Conservation (phyloP, 1,140 invertebrate species). For the Drosophila paulistorum region DNA sequence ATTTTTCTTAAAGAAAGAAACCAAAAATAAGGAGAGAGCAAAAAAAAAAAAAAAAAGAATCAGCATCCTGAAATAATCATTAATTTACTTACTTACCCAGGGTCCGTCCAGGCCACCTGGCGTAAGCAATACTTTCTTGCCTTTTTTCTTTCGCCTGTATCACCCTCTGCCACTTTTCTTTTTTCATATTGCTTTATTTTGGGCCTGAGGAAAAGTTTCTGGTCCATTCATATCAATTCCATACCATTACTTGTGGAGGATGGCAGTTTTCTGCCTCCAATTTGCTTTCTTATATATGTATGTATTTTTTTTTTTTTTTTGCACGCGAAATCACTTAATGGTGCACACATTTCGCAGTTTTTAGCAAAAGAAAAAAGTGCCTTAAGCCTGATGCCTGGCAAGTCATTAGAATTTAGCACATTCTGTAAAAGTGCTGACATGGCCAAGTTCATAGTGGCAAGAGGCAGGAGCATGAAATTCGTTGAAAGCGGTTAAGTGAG, state of each 20-base stretch:
- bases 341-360: slow-evolving; percentile 31
- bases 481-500: slow-evolving; percentile 8
- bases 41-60: slow-evolving; percentile 28
- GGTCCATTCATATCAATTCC: slow-evolving; percentile 72
- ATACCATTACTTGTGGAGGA: slow-evolving; percentile 48
- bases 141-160: slow-evolving; percentile 33
- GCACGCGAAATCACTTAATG: slow-evolving; percentile 61
- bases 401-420: slow-evolving; percentile 54
- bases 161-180: neutral
- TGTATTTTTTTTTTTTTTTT: slow-evolving; percentile 32
- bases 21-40: neutral
- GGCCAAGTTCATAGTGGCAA: neutral
- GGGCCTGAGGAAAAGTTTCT: slow-evolving; percentile 69
- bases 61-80: slow-evolving; percentile 61
- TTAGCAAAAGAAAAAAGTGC: slow-evolving; percentile 15
- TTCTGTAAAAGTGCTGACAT: slow-evolving; percentile 60
- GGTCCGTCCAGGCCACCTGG: slow-evolving; percentile 51
- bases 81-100: slow-evolving; percentile 62
- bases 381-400: neutral
- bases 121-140: slow-evolving; percentile 40
- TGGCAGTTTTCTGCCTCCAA: slow-evolving; percentile 1
- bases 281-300: slow-evolving; percentile 18
- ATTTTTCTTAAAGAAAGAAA: slow-evolving; percentile 45
- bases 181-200: neutral
- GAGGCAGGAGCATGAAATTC: neutral